Conservation (phyloP, 2,888 invertebrate species). For the Dicyrtomina minuta region DNA sequence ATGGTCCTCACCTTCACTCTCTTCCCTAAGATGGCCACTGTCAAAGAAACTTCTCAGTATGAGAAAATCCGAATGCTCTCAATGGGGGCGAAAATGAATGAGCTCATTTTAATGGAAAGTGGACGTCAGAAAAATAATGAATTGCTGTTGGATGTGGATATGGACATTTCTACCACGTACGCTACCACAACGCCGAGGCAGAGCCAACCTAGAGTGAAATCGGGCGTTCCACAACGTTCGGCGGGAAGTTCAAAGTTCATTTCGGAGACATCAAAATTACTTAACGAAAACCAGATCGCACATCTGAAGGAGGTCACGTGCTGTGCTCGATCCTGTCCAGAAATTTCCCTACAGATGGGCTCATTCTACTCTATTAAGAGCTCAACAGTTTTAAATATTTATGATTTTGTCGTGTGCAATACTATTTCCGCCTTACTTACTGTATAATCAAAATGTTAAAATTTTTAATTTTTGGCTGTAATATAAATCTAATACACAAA, state of each 20-base stretch:
- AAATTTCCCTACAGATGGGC: not conserved
- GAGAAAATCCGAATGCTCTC: constrained; percentile 5
- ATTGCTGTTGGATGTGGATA: not conserved
- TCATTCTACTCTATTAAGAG: not conserved
- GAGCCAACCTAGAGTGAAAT: not conserved
- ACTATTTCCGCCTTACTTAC: constrained; percentile 1
- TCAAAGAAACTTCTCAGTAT: not conserved
- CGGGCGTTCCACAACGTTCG: too few species aligned
- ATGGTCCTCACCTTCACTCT: not conserved
- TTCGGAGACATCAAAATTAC: not conserved
- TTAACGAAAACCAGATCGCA: too few species aligned
- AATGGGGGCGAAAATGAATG: not conserved
- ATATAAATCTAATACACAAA: too few species aligned
- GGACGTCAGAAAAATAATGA: too few species aligned
- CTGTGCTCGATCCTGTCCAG: not conserved
- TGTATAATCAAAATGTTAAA: too few species aligned
- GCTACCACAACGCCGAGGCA: not conserved
- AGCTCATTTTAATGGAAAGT: not conserved
- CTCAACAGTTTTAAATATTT: not conserved
- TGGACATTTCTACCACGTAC: too few species aligned
- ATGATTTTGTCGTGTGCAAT: not conserved
- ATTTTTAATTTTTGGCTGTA: too few species aligned
- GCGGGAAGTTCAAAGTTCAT: not conserved
- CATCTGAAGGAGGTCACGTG: not conserved
- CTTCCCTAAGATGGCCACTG: not conserved